A percentile compares a stretch with the other conserved stretches of the same genome.
phyloP scores from a whole-genome alignment of 92 coral and sea anemone genomes.

The Anthopleura xanthogrammica region DNA sequence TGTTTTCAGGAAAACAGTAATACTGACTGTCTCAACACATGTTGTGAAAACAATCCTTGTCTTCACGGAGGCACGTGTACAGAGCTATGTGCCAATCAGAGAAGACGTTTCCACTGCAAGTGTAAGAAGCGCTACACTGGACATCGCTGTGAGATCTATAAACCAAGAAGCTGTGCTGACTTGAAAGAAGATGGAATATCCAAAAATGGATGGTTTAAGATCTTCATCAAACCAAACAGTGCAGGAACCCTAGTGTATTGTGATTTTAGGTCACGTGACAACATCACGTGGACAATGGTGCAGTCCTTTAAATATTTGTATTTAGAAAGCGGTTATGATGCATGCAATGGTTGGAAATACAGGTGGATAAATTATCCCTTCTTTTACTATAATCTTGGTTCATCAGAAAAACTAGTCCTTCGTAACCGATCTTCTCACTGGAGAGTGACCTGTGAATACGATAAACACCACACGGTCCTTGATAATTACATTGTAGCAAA shows the following conservation, averaged over 20 bases:
- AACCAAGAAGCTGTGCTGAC: not conserved
- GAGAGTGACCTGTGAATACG: conserved; percentile 2
- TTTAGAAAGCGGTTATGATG: not conserved
- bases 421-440: not conserved
- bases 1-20: not conserved
- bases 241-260: not conserved
- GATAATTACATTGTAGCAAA: not conserved
- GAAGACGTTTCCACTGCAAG: not conserved
- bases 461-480: not conserved
- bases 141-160: not conserved
- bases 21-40: not conserved
- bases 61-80: conserved; percentile 1
- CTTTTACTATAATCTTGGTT: not conserved
- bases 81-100: not conserved
- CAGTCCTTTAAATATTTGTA: not conserved
- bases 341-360: not conserved
- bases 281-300: conserved; percentile 5
- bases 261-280: not conserved
- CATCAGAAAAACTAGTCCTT: not conserved
- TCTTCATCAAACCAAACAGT: not conserved
- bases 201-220: not conserved
- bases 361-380: not conserved
- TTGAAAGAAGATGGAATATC: not conserved
- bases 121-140: not conserved
- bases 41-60: not conserved